Base-by-base conservation (phyloP, 2,888 invertebrate species). In the Ormia ochracea region DNA sequence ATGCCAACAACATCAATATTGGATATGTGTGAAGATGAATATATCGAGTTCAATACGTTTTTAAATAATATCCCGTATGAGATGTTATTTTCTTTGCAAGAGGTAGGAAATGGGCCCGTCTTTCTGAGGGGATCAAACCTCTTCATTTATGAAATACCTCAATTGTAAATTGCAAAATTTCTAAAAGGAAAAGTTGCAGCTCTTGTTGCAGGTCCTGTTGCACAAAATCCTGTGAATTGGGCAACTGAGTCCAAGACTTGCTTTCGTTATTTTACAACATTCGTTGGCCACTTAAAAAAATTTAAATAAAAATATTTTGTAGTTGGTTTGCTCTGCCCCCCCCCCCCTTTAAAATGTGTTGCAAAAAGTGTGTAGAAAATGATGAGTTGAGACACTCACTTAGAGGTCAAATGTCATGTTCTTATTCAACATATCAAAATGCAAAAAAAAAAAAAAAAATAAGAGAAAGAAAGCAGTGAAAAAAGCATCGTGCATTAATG, bases 371-470 rank as follows among this genome's bases (percentile, higher is more conserved):
- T 17, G 9, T 21, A 33, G 26, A n/a, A 61, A 56, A 63, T 63
- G 41, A 65, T 50, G 43, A 63, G 68, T 17, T 58, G 19, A 33
- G 56, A 56, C 66, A 68, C 56, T 68, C 66, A 59, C 66, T 43
- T 68, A 78, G 73, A 78, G 78, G 78, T 73, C 73, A 68, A 68
- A 68, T 68, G 61, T 54, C 45, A 73, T 68, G 58, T 43, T 1
- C 12, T 50, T 43, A 19, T 19, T 33, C 36, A 68, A 59, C 52
- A 10, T 59, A 19, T 59, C 33, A 52, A 75, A 75, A 43, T 66
- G 50, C 41, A 65, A 31, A 41, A 9, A 41, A n/a, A 36, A 33
- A 10, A 9, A 10, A 6, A 38, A 6, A n/a, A 41, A 7, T 31
- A 41, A 6, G 31, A 21, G 14, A 12, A 31, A 5, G 12, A 4